Evolutionary conservation across 1,140 invertebrate species (phyloP).

Genomic region (Littorina saxatilis): DNA sequence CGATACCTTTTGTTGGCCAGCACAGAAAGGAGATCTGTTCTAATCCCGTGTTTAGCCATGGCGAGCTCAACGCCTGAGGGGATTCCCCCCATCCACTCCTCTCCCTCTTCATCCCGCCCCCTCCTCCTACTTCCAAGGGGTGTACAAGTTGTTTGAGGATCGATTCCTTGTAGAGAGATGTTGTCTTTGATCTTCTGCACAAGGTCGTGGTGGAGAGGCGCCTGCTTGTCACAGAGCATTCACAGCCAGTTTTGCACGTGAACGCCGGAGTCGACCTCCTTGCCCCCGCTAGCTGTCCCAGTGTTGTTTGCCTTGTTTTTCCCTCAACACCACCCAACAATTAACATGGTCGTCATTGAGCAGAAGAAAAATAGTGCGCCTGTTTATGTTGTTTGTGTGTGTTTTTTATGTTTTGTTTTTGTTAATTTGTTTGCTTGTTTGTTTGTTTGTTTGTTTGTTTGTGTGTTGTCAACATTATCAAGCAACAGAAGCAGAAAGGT

Average conservation of each 20-base stretch:
- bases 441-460: not conserved
- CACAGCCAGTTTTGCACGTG: not conserved
- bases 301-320: too few relatives aligned
- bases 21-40: too few relatives aligned
- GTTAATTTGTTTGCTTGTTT: not conserved
- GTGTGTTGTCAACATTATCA: not conserved
- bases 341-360: too few relatives aligned
- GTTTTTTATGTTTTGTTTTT: slow-evolving; percentile 42
- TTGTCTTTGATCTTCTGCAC: not conserved
- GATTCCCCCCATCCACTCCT: too few relatives aligned
- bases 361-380: too few relatives aligned
- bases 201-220: not conserved
- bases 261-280: not conserved
- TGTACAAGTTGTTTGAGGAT: not conserved
- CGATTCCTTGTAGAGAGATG: not conserved
- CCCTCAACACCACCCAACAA: too few relatives aligned
- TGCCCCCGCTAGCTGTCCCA: too few relatives aligned
- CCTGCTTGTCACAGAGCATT: not conserved
- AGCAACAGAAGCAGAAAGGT: too few relatives aligned
- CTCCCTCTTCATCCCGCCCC: too few relatives aligned
- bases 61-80: too few relatives aligned
- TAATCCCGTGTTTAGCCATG: too few relatives aligned
- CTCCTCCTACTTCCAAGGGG: not conserved
- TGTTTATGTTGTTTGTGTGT: not conserved
- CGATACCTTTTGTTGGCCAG: too few relatives aligned